Evolutionary conservation across 1,140 invertebrate genomes (phyloP).

Genomic region (Eumeta japonica): DNA sequence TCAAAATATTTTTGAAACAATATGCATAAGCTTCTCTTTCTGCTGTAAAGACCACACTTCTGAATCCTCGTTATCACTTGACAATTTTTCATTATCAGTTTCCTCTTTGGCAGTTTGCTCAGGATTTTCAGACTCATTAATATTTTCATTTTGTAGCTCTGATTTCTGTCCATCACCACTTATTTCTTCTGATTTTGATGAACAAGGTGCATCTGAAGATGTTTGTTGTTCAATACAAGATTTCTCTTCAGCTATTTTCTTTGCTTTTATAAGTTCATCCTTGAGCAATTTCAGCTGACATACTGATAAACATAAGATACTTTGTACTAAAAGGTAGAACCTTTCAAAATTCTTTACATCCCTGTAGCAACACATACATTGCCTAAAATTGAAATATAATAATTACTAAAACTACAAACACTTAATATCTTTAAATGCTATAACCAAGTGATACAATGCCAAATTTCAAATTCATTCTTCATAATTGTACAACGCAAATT

Average conservation of each 20-base stretch:
- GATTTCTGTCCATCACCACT: conserved; percentile 16
- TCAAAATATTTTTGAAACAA: conserved; percentile 78
- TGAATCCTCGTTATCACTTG: conserved; percentile 21
- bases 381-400: conserved; percentile 58
- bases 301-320: conserved; percentile 71
- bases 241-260: conserved; percentile 19
- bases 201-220: conserved; percentile 14
- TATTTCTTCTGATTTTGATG: conserved; percentile 20
- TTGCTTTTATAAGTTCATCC: conserved; percentile 54
- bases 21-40: conserved; percentile 75
- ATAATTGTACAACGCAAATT: no score
- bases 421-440: no score
- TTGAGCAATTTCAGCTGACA: conserved; percentile 73
- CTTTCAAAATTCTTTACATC: conserved; percentile 88
- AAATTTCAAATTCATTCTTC: no score
- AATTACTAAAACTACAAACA: no score
- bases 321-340: conserved; percentile 82
- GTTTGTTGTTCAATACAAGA: conserved; percentile 13
- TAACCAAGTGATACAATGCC: no score
- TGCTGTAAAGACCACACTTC: conserved; percentile 71
- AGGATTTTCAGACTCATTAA: conserved; percentile 15
- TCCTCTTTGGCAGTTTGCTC: conserved; percentile 17
- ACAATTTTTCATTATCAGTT: conserved; percentile 19
- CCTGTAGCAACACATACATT: conserved; percentile 90
- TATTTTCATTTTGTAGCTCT: conserved; percentile 11